These are phyloP conservation scores for Arremon brunneinucha DNA, from an alignment of 2,797 vertebrate species.

Conservation along the genomic window DNA sequence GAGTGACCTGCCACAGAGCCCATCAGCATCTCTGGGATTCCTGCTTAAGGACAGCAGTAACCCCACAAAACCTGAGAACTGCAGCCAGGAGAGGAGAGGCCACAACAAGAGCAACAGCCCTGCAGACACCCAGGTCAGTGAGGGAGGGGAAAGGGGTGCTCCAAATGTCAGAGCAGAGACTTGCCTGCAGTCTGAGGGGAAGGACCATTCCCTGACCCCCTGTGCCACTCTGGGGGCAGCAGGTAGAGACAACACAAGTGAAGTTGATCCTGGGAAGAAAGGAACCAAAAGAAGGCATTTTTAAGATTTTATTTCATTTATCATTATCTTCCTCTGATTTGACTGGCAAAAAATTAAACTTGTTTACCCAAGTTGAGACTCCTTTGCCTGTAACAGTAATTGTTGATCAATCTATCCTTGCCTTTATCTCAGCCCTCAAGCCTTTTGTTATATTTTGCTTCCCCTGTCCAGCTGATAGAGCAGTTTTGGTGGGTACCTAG, in stretches of 20 bases:
- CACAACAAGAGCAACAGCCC: accelerated
- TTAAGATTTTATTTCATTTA: background rate
- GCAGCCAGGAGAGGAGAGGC: background rate
- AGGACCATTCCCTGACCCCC: background rate
- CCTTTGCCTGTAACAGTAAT: background rate
- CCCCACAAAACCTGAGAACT: background rate
- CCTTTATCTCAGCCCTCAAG: background rate
- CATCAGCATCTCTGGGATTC: background rate
- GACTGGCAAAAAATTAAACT: background rate
- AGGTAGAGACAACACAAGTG: background rate
- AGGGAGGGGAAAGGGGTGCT: background rate
- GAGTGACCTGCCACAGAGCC: background rate
- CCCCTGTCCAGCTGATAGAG: background rate
- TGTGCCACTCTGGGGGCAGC: background rate
- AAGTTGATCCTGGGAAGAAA: background rate
- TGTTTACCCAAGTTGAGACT: background rate
- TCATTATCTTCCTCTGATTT: background rate
- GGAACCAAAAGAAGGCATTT: background rate
- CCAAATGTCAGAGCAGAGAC: background rate
- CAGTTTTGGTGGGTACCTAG: background rate
- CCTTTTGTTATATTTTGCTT: background rate
- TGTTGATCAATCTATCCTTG: background rate
- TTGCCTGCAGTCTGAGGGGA: background rate
- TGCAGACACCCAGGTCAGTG: background rate
- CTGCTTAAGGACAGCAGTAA: background rate